Evolutionary conservation across 1,140 invertebrate genomes (phyloP).

Genomic region (Ceratina japonica): DNA sequence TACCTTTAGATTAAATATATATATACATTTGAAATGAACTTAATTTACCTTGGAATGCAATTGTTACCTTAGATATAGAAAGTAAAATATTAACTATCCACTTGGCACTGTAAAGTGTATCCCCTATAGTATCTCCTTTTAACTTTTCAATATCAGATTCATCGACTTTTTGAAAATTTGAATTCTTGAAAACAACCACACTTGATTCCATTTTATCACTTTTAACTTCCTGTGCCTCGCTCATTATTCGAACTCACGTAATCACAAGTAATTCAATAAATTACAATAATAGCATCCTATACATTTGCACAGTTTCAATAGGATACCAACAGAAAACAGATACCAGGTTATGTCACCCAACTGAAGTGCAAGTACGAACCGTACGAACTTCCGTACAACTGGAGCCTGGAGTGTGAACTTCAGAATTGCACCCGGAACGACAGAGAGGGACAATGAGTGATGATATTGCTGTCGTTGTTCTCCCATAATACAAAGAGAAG

Average conservation of each 20-base stretch:
- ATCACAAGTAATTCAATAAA: background rate
- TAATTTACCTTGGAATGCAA: no score
- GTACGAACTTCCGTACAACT: no score
- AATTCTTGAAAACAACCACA: conserved; percentile 62
- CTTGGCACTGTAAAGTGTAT: conserved; percentile 86
- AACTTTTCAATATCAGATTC: conserved; percentile 79
- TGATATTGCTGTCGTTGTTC: no score
- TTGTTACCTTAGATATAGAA: conserved; percentile 75
- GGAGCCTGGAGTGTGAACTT: no score
- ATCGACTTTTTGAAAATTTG: conserved; percentile 74
- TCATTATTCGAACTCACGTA: background rate
- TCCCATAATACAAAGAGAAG: no score
- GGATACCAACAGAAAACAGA: no score
- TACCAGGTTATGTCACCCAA: no score
- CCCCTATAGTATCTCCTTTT: conserved; percentile 86
- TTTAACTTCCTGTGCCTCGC: conserved; percentile 1
- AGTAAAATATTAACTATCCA: conserved; percentile 85
- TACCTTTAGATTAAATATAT: conserved; percentile 53
- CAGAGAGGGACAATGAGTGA: no score
- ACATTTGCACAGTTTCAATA: background rate
- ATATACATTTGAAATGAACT: no score
- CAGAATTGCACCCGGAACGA: no score
- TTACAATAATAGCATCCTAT: no score
- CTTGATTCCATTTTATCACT: conserved; percentile 9
- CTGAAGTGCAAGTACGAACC: no score